Conservation (phyloP, 30 jellyfish, hydroid and myxozoan genomes). For the Hydractinia echinata region DNA sequence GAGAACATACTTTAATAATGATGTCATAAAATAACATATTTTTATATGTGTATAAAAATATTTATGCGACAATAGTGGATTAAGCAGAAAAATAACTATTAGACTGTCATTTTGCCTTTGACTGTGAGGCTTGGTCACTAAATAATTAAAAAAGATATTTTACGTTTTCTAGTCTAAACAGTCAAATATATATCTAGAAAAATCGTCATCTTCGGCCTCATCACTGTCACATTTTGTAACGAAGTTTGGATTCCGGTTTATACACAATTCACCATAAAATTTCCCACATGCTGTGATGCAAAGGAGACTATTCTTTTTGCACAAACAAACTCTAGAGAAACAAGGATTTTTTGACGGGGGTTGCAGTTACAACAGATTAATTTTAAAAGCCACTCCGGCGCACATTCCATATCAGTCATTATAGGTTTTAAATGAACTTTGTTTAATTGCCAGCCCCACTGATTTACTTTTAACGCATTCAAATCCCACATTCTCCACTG, state of each 20-base stretch:
- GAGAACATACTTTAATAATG: too few species aligned
- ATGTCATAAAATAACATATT: too few species aligned
- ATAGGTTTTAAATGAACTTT: background rate
- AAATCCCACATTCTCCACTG: background rate
- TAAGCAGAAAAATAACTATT: too few species aligned
- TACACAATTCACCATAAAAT: constrained; percentile 12
- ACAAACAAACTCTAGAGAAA: background rate
- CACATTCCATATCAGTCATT: constrained; percentile 17
- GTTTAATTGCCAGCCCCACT: constrained; percentile 12
- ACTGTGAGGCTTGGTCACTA: too few species aligned
- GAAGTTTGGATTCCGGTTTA: background rate
- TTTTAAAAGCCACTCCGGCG: constrained; percentile 15
- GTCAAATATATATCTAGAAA: too few species aligned
- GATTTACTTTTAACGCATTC: background rate
- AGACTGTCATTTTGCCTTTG: too few species aligned
- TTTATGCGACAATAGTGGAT: too few species aligned
- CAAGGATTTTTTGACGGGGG: constrained; percentile 16
- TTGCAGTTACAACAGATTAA: constrained; percentile 29
- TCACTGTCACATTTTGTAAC: too few species aligned
- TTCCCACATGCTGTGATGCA: constrained; percentile 19
- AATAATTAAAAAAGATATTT: too few species aligned
- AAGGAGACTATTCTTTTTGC: constrained; percentile 6
- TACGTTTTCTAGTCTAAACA: too few species aligned
- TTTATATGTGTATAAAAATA: too few species aligned
- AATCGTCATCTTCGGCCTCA: too few species aligned